A percentile compares a stretch with the other conserved stretches of the same genome.
These are phyloP conservation scores for Zaprionus camerounensis DNA, from an alignment of 1,140 invertebrate genomes.

Conservation along the genomic window DNA sequence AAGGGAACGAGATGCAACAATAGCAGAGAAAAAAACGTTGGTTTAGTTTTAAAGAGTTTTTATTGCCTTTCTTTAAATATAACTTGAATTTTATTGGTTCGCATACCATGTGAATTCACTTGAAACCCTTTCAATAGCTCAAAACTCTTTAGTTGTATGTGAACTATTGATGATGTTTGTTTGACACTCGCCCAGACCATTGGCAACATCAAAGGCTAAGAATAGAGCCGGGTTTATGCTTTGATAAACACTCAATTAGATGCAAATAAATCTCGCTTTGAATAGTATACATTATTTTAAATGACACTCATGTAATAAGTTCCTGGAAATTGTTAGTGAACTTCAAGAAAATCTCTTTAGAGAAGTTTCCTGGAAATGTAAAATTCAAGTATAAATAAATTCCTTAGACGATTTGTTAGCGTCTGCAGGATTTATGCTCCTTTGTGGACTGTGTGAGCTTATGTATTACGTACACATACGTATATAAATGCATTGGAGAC, in stretches of 20 bases:
- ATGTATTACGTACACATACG: not conserved
- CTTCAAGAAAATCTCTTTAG: not conserved
- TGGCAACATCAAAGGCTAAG: not conserved
- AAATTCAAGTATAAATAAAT: slow-evolving; percentile 36
- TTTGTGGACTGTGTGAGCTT: not conserved
- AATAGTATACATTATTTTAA: not conserved
- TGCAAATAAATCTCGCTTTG: not conserved
- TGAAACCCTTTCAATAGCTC: not conserved
- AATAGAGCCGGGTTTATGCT: not conserved
- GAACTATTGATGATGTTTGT: not conserved
- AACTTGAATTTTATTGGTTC: not conserved
- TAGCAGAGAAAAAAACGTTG: slow-evolving; percentile 1
- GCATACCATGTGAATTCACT: not conserved
- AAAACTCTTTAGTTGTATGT: not conserved
- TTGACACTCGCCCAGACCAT: not conserved
- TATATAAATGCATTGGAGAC: not conserved
- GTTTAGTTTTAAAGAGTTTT: slow-evolving; percentile 24
- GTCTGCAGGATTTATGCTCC: slow-evolving; percentile 65
- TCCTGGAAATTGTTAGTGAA: not conserved
- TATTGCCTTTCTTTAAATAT: not conserved
- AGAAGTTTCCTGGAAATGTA: slow-evolving; percentile 15
- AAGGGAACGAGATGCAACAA: not conserved
- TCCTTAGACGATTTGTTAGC: slow-evolving; percentile 59
- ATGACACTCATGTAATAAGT: not conserved
- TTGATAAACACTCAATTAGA: not conserved